Evolutionary conservation across 1,140 invertebrate species (phyloP).

Genomic region (Megalopta genalis): DNA sequence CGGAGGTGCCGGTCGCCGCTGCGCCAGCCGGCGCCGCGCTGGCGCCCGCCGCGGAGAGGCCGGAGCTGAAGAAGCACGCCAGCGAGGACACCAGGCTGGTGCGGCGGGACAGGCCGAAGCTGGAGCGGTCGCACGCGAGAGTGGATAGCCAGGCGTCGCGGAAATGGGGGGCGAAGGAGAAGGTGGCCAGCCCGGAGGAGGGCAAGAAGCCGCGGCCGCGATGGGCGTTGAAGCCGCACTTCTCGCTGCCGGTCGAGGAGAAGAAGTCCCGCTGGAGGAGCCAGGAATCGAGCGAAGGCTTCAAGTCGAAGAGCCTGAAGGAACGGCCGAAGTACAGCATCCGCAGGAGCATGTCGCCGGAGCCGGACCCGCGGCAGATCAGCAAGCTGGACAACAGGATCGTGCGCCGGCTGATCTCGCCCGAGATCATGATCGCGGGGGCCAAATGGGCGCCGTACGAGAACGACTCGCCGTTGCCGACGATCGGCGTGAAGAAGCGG

Average conservation of each 20-base stretch:
- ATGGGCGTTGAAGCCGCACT: constrained; percentile 76
- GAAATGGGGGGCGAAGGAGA: constrained; percentile 68
- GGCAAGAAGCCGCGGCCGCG: constrained; percentile 66
- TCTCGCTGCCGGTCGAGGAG: constrained; percentile 73
- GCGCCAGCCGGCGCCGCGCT: constrained; percentile 5
- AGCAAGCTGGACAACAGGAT: constrained; percentile 70
- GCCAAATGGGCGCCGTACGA: constrained; percentile 77
- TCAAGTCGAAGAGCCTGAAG: constrained; percentile 75
- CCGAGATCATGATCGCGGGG: constrained; percentile 71
- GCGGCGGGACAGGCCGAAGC: constrained; percentile 56
- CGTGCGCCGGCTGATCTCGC: constrained; percentile 73
- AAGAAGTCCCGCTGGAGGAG: constrained; percentile 66
- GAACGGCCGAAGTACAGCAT: constrained; percentile 77
- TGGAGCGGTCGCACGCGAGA: constrained; percentile 53
- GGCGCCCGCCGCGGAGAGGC: constrained; percentile 39
- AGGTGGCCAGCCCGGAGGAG: constrained; percentile 63
- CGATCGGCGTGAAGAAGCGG: constrained; percentile 72
- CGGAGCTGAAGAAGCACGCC: constrained; percentile 71
- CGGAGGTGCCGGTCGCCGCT: not conserved
- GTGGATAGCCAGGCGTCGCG: constrained; percentile 53
- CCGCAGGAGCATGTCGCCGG: constrained; percentile 76
- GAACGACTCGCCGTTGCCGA: constrained; percentile 76
- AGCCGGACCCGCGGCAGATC: constrained; percentile 74
- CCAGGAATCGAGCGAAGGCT: constrained; percentile 56
- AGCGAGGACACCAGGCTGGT: constrained; percentile 61